Evolutionary conservation across 2,113 vertebrate genomes (phyloP).

Genomic region (Anseranas semipalmata): DNA sequence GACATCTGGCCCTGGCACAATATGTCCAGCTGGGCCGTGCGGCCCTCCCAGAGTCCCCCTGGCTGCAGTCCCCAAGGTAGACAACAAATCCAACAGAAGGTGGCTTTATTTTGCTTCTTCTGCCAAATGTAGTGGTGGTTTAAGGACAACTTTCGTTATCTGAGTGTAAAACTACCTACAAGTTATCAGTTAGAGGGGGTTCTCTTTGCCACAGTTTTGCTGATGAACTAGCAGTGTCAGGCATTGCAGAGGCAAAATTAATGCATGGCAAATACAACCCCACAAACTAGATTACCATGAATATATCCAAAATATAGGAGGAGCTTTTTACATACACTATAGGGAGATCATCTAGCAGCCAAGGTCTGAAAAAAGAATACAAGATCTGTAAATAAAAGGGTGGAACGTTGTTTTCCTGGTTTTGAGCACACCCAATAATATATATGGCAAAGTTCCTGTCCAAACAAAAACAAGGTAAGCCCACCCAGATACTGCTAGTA

Average conservation of each 20-base stretch:
- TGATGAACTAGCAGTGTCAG: neutral
- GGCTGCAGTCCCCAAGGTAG: neutral
- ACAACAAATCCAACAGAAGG: fast-evolving
- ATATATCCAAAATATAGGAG: neutral
- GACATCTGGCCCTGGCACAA: neutral
- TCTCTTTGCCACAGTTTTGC: neutral
- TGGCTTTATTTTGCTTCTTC: neutral
- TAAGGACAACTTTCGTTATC: neutral
- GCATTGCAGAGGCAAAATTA: neutral
- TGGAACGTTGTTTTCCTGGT: neutral
- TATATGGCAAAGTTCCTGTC: neutral
- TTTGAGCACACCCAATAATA: neutral
- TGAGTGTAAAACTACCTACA: neutral
- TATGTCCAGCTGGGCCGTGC: neutral
- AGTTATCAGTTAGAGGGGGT: neutral
- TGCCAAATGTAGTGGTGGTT: neutral
- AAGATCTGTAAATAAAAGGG: neutral
- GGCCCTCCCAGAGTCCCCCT: neutral
- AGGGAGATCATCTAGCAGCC: neutral
- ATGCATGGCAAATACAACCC: neutral
- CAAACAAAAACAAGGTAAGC: neutral
- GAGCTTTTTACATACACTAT: neutral
- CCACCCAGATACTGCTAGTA: neutral
- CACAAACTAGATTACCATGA: neutral
- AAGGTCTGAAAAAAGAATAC: neutral